Evolutionary conservation across 2,888 invertebrate genomes (phyloP).

Genomic region (Limnephilus rhombicus): DNA sequence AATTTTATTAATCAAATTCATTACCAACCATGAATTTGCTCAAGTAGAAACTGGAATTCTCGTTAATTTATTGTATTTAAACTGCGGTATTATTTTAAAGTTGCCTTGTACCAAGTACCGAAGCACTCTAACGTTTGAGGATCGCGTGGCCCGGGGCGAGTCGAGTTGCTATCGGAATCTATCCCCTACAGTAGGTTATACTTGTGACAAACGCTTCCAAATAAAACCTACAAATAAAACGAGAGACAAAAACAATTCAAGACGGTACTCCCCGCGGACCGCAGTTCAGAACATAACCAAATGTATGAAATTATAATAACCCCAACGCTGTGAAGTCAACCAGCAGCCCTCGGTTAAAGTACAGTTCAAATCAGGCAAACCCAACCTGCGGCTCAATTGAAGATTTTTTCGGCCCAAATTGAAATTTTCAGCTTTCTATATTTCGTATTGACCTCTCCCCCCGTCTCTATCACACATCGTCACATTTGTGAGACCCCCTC

Average conservation of each 20-base stretch:
- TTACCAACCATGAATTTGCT: not conserved
- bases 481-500: too few species aligned
- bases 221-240: not conserved
- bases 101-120: constrained; percentile 7
- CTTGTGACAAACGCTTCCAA: not conserved
- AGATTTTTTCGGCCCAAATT: too few species aligned
- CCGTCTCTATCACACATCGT: too few species aligned
- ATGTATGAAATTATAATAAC: constrained; percentile 8
- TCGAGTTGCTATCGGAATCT: not conserved
- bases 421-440: too few species aligned
- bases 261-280: constrained; percentile 8
- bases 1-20: constrained; percentile 24
- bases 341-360: not conserved
- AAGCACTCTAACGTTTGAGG: not conserved
- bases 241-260: not conserved
- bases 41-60: constrained; percentile 20
- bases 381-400: too few species aligned
- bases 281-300: constrained; percentile 7
- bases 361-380: not conserved
- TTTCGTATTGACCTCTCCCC: too few species aligned
- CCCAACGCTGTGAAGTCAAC: constrained; percentile 4
- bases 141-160: not conserved
- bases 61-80: constrained; percentile 39
- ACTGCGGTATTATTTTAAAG: constrained; percentile 39
- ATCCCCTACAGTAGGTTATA: not conserved